Base-by-base conservation (phyloP, 1,140 invertebrate genomes). In the Druon quercuslanigerum region DNA sequence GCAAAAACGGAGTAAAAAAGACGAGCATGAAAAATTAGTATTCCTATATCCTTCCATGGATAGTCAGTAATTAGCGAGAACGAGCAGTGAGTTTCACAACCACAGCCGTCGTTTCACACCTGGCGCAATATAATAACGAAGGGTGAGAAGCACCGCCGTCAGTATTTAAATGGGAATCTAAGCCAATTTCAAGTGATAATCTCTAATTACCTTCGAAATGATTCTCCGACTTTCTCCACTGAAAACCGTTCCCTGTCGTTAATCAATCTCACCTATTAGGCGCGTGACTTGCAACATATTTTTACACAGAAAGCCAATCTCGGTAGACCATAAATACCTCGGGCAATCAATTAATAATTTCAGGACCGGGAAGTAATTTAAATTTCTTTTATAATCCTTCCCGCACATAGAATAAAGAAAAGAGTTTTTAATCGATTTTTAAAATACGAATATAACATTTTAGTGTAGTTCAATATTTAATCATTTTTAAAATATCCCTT, bases 71-170 rank as follows among this genome's bases (percentile, higher is more conserved):
- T 66, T 66, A 66, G 60, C 13, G 14, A 25, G 20, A 66, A 40
- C 33, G 25, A 46, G 16, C 20, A 40, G 60, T 66, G 60, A 40
- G 25, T 66, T 66, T 66, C 25, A 40, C 7, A 66, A 66, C 60
- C 60, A 25, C 60, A 66, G 25, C 25, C 60, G 60, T 66, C 60
- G 60, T 66, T 66, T 40, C 60, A 66, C 60, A 66, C 60, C 60
- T 66, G 60, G 33, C 14, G 60, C 60, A 33, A 66, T 66, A 66
- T 66, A 66, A 66, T 66, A 66, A 66, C 60, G 60, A 66, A 66
- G 57, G 60, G 60, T 33, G 4, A n/a, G 25, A 66, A 66, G 25
- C 13, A 66, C 60, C 25, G 25, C 33, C 25, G 13, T 16, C 13
- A 40, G 60, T 66, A 66, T 66, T 66, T 66, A 66, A 66, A 66